phyloP scores from a whole-genome alignment of 2,113 vertebrate genomes.

The Sphyrna mokarran region DNA sequence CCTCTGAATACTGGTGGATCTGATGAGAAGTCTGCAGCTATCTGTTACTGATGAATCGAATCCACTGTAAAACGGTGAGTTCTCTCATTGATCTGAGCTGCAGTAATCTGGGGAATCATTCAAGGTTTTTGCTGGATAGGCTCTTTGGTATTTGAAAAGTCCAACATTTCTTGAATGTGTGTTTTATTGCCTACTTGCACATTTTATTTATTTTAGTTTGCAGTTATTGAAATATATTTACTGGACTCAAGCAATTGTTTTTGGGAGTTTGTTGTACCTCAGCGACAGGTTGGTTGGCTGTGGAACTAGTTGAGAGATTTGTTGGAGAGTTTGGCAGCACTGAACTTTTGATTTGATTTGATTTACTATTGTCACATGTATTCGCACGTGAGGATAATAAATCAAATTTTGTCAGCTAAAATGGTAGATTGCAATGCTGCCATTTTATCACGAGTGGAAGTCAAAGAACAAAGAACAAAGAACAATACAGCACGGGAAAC shows the following conservation, averaged over 20 bases:
- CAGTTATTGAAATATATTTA: not conserved
- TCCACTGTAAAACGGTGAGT: not conserved
- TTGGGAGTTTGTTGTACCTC: not conserved
- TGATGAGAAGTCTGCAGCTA: not conserved
- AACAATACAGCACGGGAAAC: too few species aligned
- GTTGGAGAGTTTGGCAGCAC: not conserved
- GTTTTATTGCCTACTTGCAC: not conserved
- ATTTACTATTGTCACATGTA: too few species aligned
- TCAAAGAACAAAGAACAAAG: too few species aligned
- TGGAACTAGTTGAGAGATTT: not conserved
- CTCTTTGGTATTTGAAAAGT: not conserved
- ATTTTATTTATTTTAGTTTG: not conserved
- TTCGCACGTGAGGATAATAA: too few species aligned
- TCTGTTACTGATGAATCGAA: not conserved
- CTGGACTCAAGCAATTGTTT: not conserved
- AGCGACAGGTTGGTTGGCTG: not conserved
- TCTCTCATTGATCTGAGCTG: not conserved
- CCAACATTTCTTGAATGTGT: not conserved
- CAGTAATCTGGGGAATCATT: constrained; percentile 8
- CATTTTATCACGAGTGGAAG: not conserved
- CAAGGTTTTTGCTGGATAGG: not conserved
- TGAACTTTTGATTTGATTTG: not conserved
- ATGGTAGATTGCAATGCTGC: not conserved
- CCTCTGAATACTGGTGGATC: not conserved
- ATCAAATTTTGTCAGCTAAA: not conserved